phyloP scores from a whole-genome alignment of 92 coral and sea anemone genomes.

The Parazoanthus atlanticus region DNA sequence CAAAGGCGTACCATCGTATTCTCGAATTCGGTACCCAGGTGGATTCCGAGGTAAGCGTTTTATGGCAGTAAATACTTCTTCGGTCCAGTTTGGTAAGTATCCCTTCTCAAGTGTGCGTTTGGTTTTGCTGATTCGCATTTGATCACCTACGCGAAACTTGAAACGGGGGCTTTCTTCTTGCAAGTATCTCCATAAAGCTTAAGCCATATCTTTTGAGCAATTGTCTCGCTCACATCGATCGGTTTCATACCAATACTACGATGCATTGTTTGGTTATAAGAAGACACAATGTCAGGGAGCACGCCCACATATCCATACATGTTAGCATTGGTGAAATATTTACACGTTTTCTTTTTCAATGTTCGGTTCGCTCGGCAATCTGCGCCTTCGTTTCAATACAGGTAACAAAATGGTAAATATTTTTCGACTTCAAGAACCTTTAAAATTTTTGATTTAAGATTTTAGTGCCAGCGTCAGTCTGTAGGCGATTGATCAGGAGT shows the following conservation, averaged over 20 bases:
- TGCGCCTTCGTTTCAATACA: constrained; percentile 30
- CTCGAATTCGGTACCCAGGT: too few species aligned
- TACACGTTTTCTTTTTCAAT: constrained; percentile 8
- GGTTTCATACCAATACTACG: constrained; percentile 17
- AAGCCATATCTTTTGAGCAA: constrained; percentile 27
- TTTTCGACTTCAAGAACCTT: constrained; percentile 10
- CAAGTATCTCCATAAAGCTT: constrained; percentile 22
- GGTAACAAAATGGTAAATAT: constrained; percentile 39
- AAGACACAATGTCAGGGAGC: constrained; percentile 10
- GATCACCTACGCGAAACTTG: constrained; percentile 38
- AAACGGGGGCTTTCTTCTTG: background rate
- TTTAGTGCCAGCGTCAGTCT: constrained; percentile 46
- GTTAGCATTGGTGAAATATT: background rate
- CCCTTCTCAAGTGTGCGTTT: too few species aligned
- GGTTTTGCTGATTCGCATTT: constrained; percentile 22
- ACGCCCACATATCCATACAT: background rate
- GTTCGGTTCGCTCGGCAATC: constrained; percentile 43
- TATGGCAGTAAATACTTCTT: too few species aligned
- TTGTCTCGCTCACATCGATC: background rate
- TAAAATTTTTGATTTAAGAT: constrained; percentile 31
- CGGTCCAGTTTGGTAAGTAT: too few species aligned
- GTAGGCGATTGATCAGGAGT: constrained; percentile 24
- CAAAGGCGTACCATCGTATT: too few species aligned
- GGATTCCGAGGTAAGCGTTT: too few species aligned
- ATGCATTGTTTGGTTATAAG: constrained; percentile 21